Conservation (phyloP, 1,140 invertebrate genomes). For the Solenopsis invicta region DNA sequence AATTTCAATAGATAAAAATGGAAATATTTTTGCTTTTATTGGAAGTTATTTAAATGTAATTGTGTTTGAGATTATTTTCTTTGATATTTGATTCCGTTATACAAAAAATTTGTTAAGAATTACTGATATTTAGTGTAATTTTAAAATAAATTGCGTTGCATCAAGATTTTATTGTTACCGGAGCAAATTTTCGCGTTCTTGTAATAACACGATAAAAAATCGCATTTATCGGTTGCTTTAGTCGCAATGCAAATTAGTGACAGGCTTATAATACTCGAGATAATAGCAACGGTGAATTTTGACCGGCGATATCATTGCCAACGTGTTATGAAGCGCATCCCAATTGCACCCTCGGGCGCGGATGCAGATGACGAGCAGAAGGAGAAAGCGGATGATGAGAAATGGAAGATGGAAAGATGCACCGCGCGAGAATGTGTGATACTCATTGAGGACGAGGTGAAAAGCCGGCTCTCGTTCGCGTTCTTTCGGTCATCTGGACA, state of each 20-base stretch:
- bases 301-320: conserved; percentile 61
- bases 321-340: conserved; percentile 56
- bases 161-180: conserved; percentile 7
- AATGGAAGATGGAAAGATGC: conserved; percentile 16
- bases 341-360: conserved; percentile 68
- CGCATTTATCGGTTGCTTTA: background rate
- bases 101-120: background rate
- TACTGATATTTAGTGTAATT: background rate
- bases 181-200: background rate
- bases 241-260: background rate
- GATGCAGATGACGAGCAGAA: conserved; percentile 62
- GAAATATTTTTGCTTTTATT: background rate
- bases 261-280: conserved; percentile 7
- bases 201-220: background rate
- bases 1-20: background rate
- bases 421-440: conserved; percentile 12
- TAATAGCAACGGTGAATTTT: conserved; percentile 33
- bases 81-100: background rate
- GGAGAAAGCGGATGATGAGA: conserved; percentile 56
- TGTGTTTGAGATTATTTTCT: background rate
- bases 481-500: background rate
- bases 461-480: background rate
- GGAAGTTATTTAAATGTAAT: background rate
- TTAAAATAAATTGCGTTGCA: background rate
- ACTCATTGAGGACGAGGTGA: background rate